These are phyloP conservation scores for Scaptomyza pallida DNA, from an alignment of 1,140 invertebrate genomes.

Conservation along the genomic window DNA sequence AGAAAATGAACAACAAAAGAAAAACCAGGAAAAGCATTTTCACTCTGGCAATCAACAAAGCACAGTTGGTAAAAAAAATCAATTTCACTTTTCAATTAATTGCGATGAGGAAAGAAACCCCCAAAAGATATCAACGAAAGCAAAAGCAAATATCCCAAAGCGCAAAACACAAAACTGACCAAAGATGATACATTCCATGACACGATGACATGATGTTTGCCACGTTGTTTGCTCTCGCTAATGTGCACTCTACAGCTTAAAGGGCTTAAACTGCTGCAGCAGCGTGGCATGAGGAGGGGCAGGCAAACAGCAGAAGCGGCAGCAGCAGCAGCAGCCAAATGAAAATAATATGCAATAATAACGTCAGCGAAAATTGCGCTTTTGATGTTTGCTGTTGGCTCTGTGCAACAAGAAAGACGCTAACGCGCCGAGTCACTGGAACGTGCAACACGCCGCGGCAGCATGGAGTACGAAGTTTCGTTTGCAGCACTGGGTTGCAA, in stretches of 20 bases:
- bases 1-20: conserved; percentile 23
- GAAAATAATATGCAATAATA: conserved; percentile 55
- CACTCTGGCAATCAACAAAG: conserved; percentile 37
- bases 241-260: neutral
- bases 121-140: neutral
- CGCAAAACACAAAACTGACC: conserved; percentile 11
- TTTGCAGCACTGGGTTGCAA: conserved; percentile 6
- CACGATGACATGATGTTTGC: conserved; percentile 18
- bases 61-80: conserved; percentile 42
- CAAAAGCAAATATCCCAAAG: conserved; percentile 19
- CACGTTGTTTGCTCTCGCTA: neutral
- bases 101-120: conserved; percentile 12
- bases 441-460: conserved; percentile 38
- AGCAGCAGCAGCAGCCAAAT: conserved; percentile 17
- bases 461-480: neutral
- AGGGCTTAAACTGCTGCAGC: neutral
- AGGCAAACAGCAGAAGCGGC: neutral
- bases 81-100: conserved; percentile 78
- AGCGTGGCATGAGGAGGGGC: neutral
- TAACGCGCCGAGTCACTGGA: conserved; percentile 27
- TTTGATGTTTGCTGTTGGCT: conserved; percentile 34
- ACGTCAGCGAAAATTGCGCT: conserved; percentile 41
- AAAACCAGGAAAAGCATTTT: conserved; percentile 46
- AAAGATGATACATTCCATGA: conserved; percentile 24
- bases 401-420: conserved; percentile 11